Percentiles rank a stretch among this genome's conserved stretches.
Conservation (phyloP, 2,797 vertebrate species). For the Pipistrellus nathusii region DNA sequence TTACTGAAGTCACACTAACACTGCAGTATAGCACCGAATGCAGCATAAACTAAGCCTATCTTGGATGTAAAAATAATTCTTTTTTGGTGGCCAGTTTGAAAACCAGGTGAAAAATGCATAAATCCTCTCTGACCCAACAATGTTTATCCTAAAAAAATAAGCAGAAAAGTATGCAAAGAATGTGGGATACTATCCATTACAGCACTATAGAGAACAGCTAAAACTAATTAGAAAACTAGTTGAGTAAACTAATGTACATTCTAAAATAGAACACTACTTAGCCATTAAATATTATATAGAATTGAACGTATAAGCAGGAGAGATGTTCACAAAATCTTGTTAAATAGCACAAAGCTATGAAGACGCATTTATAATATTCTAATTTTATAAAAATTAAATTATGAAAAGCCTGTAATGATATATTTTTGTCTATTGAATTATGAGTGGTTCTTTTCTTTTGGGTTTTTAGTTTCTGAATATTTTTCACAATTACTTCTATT, state of each 20-base stretch:
- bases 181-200: neutral
- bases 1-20: neutral
- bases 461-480: slow-evolving; percentile 1
- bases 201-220: neutral
- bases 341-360: slow-evolving; percentile 3
- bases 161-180: slow-evolving; percentile 36
- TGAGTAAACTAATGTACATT: slow-evolving; percentile 33
- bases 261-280: slow-evolving; percentile 42
- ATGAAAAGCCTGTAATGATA: slow-evolving; percentile 1
- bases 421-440: neutral
- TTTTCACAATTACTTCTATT: slow-evolving; percentile 30
- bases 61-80: neutral
- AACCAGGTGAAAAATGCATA: slow-evolving; percentile 38
- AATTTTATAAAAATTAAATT: slow-evolving; percentile 11
- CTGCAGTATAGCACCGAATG: neutral
- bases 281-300: neutral
- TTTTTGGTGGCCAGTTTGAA: neutral
- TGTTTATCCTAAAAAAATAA: slow-evolving; percentile 55
- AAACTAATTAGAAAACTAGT: neutral
- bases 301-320: neutral
- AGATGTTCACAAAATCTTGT: slow-evolving; percentile 22
- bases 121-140: neutral
- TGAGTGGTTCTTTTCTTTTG: neutral
- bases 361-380: slow-evolving; percentile 23
- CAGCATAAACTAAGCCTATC: neutral